phyloP scores from a whole-genome alignment of 2,888 invertebrate species.

The Aphodius granarius region DNA sequence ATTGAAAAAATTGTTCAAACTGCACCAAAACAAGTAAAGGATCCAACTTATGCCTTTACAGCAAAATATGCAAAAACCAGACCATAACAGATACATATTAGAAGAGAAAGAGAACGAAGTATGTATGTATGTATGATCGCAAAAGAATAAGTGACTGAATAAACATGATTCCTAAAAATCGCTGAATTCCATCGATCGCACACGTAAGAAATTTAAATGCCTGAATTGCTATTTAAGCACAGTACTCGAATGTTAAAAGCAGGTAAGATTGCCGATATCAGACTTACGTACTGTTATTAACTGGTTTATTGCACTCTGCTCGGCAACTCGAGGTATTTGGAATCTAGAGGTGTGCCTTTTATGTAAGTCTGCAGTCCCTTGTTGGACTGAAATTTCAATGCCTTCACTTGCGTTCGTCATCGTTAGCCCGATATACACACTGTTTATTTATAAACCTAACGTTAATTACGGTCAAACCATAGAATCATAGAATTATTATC shows the following conservation, averaged over 20 bases:
- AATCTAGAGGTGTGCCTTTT: slow-evolving; percentile 12
- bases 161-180: background rate
- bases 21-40: background rate
- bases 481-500: background rate
- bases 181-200: background rate
- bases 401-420: background rate
- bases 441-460: background rate
- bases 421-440: background rate
- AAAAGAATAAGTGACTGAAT: too few species aligned
- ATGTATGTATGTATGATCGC: too few species aligned
- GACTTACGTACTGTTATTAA: slow-evolving; percentile 3
- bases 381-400: slow-evolving; percentile 4
- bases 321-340: slow-evolving; percentile 1
- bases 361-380: slow-evolving; percentile 8
- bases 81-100: too few species aligned
- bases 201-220: background rate
- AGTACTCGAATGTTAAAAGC: background rate
- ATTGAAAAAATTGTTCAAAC: background rate
- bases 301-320: slow-evolving; percentile 11
- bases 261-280: background rate
- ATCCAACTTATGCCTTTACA: too few species aligned
- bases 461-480: background rate
- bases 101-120: too few species aligned
- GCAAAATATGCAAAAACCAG: too few species aligned
- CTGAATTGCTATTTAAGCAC: background rate